Evolutionary conservation across 2,113 vertebrate genomes (phyloP), one percentile per base, ranked within the genome.

Genomic region (Pica pica): DNA sequence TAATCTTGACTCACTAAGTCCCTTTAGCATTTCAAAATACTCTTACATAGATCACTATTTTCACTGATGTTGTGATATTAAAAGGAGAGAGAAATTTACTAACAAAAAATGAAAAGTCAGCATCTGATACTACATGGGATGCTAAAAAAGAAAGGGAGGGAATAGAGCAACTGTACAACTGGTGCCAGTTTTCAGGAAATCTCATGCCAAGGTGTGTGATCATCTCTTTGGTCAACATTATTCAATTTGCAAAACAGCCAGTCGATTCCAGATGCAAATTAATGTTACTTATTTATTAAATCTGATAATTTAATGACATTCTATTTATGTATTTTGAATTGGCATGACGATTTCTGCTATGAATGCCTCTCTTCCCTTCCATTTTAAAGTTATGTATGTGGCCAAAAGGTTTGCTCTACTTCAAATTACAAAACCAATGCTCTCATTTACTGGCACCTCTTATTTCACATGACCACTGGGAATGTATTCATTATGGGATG

Each of bases 331-430:
- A 70, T 71, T 89, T 93, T 81, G 21, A 87, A 67, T 14, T 15
- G 4, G 3, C 16, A 42, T 50, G 42, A 53, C 0, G 0, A 63
- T 16, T 42, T 59, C 28, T 74, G 23, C 33, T 60, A 52, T 21
- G 7, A 70, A 68, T 44, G 1, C 33, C 50, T 64, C 44, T 20
- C 24, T 77, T 91, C 6, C 10, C 26, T 78, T 81, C 24, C 47
- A 46, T 52, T 84, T 78, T 26, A 28, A 77, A 55, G 50, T 39
- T 71, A 67, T 0, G 0, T 22, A 33, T 10, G 30, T 26, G 33
- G 21, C 35, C 56, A 85, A 68, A 94, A 87, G 3, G 11, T 33
- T 55, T 33, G 6, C 13, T 81, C 3, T 24, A 4, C 6, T 70
- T 83, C 53, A 83, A 39, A 68, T 5, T 37, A 41, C 39, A 63